phyloP scores from a whole-genome alignment of 2,797 vertebrate species.

The Argentina silus region DNA sequence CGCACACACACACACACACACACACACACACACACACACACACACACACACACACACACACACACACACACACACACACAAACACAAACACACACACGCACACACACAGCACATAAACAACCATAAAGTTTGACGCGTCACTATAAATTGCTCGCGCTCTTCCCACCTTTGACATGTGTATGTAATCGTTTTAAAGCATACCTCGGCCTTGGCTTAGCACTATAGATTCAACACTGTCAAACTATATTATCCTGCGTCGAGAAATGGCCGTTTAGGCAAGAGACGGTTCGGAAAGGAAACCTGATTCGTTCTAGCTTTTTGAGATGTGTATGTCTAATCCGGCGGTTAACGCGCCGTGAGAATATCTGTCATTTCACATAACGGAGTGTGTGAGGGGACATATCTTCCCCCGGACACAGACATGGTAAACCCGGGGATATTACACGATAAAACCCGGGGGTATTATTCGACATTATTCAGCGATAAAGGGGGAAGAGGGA shows the following conservation, averaged over 20 bases:
- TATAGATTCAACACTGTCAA: constrained; percentile 63
- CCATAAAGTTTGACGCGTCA: constrained; percentile 63
- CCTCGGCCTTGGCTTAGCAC: constrained; percentile 66
- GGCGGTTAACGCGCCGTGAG: constrained; percentile 84
- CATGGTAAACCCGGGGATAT: constrained; percentile 55
- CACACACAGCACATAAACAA: constrained; percentile 20
- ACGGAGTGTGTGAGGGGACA: constrained; percentile 66
- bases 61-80: constrained; percentile 17
- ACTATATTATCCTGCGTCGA: constrained; percentile 58
- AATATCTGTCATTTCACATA: constrained; percentile 79
- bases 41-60: constrained; percentile 37
- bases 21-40: constrained; percentile 30
- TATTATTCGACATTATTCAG: background rate
- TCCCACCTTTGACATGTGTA: constrained; percentile 69
- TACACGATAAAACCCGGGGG: constrained; percentile 10
- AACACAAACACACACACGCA: constrained; percentile 8
- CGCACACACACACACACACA: constrained; percentile 31
- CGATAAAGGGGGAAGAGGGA: background rate
- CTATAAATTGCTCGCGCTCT: constrained; percentile 50
- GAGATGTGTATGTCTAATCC: constrained; percentile 78
- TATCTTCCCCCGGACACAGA: constrained; percentile 62
- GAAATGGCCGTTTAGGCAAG: constrained; percentile 29
- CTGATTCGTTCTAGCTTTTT: constrained; percentile 87
- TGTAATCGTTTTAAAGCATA: constrained; percentile 78
- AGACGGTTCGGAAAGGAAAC: constrained; percentile 72